phyloP scores from a whole-genome alignment of 2,888 invertebrate genomes.

The Lagria hirta region DNA sequence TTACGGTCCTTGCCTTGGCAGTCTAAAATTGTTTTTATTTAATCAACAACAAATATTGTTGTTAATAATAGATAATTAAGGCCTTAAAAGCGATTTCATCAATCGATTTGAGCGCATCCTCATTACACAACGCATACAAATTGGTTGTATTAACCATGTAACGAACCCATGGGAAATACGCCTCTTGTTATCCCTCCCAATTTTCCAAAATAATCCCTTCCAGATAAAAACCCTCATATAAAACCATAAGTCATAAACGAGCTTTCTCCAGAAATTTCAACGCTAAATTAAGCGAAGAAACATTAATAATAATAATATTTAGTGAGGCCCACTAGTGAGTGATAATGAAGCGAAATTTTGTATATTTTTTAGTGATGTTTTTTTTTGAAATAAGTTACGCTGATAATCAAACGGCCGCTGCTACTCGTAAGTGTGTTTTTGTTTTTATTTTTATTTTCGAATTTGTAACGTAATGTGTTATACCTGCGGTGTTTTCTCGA shows the following conservation, averaged over 20 bases:
- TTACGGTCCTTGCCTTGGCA: no score
- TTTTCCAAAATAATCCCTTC: slow-evolving; percentile 12
- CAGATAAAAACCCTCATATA: slow-evolving; percentile 18
- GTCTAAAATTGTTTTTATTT: no score
- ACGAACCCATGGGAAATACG: slow-evolving; percentile 19
- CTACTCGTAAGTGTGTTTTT: no score
- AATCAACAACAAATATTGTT: slow-evolving; percentile 2
- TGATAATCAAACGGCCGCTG: no score
- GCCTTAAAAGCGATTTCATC: slow-evolving; percentile 24
- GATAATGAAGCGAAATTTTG: no score
- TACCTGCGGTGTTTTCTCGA: slow-evolving; percentile 8
- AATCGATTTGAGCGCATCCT: slow-evolving; percentile 16
- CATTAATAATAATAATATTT: no score
- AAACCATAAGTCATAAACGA: slow-evolving; percentile 19
- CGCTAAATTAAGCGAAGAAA: slow-evolving; percentile 15
- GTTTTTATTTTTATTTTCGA: no score
- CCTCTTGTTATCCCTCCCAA: slow-evolving; percentile 22
- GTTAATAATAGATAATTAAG: slow-evolving; percentile 21
- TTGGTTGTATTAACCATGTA: slow-evolving; percentile 22
- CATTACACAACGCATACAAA: slow-evolving; percentile 27
- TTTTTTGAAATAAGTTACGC: no score
- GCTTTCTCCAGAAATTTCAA: slow-evolving; percentile 18
- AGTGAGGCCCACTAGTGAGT: no score
- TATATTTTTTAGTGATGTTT: no score
- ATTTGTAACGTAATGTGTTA: no score